phyloP scores from a whole-genome alignment of 2,797 vertebrate species.

The Sorex maritimensis region DNA sequence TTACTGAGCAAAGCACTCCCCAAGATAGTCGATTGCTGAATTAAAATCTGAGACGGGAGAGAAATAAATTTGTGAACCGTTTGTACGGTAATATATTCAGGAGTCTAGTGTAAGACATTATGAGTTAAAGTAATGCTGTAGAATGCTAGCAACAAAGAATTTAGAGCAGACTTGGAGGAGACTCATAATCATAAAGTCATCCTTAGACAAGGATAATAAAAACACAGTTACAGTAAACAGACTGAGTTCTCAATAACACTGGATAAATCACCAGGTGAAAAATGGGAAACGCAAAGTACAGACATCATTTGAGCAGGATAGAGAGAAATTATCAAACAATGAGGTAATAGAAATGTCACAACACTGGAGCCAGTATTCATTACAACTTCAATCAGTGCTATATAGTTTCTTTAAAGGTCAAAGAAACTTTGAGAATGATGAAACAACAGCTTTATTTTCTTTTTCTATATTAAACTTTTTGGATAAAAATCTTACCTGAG shows the following conservation, averaged over 20 bases:
- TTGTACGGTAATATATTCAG: constrained; percentile 79
- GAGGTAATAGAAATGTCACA: constrained; percentile 80
- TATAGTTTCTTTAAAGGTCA: constrained; percentile 75
- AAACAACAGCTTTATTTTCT: not conserved
- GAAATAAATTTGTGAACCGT: constrained; percentile 76
- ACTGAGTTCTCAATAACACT: constrained; percentile 71
- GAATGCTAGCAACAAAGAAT: constrained; percentile 81
- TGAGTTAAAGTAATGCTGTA: constrained; percentile 78
- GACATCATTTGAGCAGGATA: constrained; percentile 64
- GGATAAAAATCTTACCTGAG: constrained; percentile 60
- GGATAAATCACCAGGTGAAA: constrained; percentile 82
- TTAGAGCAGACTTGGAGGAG: constrained; percentile 80
- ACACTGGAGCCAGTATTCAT: constrained; percentile 66
- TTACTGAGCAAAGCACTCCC: constrained; percentile 75
- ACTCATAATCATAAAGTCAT: constrained; percentile 87
- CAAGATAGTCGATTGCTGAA: constrained; percentile 77
- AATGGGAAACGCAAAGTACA: constrained; percentile 58
- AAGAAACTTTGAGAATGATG: constrained; percentile 48
- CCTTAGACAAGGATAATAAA: constrained; percentile 87
- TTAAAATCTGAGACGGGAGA: constrained; percentile 82
- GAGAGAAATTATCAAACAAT: constrained; percentile 79
- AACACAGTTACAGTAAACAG: constrained; percentile 87
- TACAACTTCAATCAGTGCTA: constrained; percentile 47
- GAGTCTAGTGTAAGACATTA: constrained; percentile 74
- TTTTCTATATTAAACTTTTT: constrained; percentile 32